Percentiles rank a stretch among this genome's conserved stretches.
phyloP scores from a whole-genome alignment of 2,113 vertebrate genomes.

The Spea bombifrons region DNA sequence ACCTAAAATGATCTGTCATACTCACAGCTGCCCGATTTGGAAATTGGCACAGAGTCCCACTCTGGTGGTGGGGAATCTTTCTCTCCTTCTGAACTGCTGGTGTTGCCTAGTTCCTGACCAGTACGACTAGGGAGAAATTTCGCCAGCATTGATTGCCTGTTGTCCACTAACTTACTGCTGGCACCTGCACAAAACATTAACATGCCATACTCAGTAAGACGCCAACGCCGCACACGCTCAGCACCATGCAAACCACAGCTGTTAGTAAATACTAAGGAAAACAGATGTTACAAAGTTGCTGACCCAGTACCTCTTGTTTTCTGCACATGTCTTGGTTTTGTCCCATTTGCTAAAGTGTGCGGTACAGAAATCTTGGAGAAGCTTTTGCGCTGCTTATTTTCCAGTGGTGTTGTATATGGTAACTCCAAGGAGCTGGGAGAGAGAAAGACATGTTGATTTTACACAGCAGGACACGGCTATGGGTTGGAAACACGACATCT shows the following conservation, averaged over 20 bases:
- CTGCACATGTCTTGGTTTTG: slow-evolving; percentile 71
- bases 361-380: slow-evolving; percentile 78
- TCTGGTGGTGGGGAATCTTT: slow-evolving; percentile 91
- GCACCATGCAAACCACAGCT: not conserved
- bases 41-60: slow-evolving; percentile 86
- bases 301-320: slow-evolving; percentile 72
- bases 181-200: slow-evolving; percentile 60
- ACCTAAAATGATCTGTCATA: slow-evolving; percentile 42
- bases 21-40: slow-evolving; percentile 82
- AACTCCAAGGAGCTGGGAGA: slow-evolving; percentile 83
- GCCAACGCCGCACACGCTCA: not conserved
- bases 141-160: slow-evolving; percentile 71
- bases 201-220: not conserved
- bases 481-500: too few species aligned
- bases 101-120: slow-evolving; percentile 81
- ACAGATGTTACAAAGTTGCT: not conserved
- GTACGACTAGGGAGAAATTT: slow-evolving; percentile 77
- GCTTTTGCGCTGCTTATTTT: slow-evolving; percentile 87
- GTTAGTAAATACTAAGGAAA: not conserved
- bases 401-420: slow-evolving; percentile 78
- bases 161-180: slow-evolving; percentile 75
- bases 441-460: not conserved
- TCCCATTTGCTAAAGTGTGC: slow-evolving; percentile 60
- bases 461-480: too few species aligned
- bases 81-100: slow-evolving; percentile 95